These are phyloP conservation scores for Morinoia aosen DNA, from an alignment of 2,888 invertebrate genomes.

Conservation along the genomic window DNA sequence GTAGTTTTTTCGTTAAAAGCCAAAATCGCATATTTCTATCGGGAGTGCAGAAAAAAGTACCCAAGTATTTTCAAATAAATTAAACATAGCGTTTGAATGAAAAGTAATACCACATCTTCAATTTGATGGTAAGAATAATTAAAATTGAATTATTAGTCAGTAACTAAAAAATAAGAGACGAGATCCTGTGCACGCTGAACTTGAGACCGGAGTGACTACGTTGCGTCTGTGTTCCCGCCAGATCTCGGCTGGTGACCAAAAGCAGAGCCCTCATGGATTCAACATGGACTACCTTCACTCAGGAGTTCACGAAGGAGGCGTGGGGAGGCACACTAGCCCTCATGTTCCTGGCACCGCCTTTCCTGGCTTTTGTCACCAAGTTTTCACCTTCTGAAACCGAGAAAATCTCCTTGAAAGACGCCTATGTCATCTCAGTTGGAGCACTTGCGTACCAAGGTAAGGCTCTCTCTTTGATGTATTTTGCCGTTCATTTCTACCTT, in stretches of 20 bases:
- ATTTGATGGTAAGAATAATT: no score
- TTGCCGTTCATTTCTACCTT: not conserved
- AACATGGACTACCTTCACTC: conserved; percentile 67
- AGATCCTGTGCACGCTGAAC: not conserved
- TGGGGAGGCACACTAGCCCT: conserved; percentile 61
- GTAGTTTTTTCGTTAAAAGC: no score
- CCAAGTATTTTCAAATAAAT: no score
- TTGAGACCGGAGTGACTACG: not conserved
- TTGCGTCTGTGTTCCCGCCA: not conserved
- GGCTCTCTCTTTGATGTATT: not conserved
- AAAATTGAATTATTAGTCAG: not conserved
- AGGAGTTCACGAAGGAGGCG: conserved; percentile 59
- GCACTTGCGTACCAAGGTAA: conserved; percentile 64
- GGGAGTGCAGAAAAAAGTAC: no score
- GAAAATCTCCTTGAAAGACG: conserved; percentile 58
- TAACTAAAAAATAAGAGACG: not conserved
- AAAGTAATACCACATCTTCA: no score
- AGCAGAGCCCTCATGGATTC: conserved; percentile 61
- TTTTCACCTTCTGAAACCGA: conserved; percentile 60
- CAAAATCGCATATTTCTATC: no score
- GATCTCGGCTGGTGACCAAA: conserved; percentile 59
- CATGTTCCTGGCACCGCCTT: conserved; percentile 59
- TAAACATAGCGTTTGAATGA: no score
- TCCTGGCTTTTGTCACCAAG: conserved; percentile 58
- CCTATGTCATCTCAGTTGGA: conserved; percentile 64